Percentiles rank a stretch among this genome's conserved stretches.
phyloP scores from a whole-genome alignment of 2,888 invertebrate genomes.

The Alviniconcha strummeri region DNA sequence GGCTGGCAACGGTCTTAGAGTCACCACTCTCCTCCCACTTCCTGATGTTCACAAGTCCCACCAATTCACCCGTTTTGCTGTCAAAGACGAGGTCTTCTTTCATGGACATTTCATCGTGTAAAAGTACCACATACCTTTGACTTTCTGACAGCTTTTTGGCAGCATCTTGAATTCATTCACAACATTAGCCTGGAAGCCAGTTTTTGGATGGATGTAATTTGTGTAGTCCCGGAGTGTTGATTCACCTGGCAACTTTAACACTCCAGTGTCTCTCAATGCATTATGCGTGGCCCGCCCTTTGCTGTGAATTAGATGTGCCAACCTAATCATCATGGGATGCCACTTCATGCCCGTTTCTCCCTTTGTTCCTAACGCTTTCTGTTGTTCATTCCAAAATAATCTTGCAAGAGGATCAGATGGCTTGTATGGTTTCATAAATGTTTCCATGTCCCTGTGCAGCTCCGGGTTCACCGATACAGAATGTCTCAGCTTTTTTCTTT shows the following conservation, averaged over 20 bases:
- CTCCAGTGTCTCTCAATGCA: background rate
- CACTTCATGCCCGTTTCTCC: background rate
- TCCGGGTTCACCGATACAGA: background rate
- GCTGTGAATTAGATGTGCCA: conserved; percentile 5
- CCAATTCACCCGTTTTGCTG: background rate
- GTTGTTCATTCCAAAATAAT: conserved; percentile 13
- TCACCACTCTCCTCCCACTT: background rate
- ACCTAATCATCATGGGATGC: conserved; percentile 24
- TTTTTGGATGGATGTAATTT: background rate
- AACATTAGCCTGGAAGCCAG: background rate
- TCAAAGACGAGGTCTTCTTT: conserved; percentile 24
- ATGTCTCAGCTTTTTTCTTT: background rate
- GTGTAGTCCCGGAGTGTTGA: conserved; percentile 10
- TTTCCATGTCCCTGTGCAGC: background rate
- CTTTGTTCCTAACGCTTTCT: background rate
- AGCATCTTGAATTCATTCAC: background rate
- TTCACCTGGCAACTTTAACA: conserved; percentile 9
- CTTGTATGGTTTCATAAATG: background rate
- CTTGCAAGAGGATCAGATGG: background rate
- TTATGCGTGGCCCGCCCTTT: background rate
- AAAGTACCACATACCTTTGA: background rate
- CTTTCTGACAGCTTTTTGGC: background rate
- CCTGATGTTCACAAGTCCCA: background rate
- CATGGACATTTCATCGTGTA: conserved; percentile 15
- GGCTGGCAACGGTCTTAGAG: background rate